Conservation (phyloP, 30 jellyfish, hydroid and myxozoan genomes). For the Clytia hemisphaerica region DNA sequence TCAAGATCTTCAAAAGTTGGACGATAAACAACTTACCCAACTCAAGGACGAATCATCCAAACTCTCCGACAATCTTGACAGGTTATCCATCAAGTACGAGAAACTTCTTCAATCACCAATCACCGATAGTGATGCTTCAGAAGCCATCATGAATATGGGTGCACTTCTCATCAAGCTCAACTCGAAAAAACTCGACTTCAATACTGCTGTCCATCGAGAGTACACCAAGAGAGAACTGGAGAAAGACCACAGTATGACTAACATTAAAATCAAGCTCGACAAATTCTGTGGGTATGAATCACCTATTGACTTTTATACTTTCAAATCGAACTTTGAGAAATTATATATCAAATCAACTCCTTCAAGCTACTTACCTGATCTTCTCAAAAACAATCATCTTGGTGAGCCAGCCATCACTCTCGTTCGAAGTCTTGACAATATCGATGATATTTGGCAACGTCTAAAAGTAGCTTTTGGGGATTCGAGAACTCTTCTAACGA, state of each 20-base stretch:
- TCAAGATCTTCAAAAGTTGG: too few species aligned
- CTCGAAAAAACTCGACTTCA: neutral
- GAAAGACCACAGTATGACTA: neutral
- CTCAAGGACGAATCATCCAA: too few species aligned
- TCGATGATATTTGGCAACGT: slow-evolving; percentile 6
- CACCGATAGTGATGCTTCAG: too few species aligned
- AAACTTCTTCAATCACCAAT: slow-evolving; percentile 1
- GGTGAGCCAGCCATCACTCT: neutral
- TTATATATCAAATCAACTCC: slow-evolving; percentile 1
- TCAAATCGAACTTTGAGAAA: neutral
- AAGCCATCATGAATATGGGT: slow-evolving; percentile 10
- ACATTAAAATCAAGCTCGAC: neutral
- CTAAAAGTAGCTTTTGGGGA: slow-evolving; percentile 7
- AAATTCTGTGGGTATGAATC: neutral
- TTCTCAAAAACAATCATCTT: neutral
- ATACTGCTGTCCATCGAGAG: neutral
- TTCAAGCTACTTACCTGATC: slow-evolving; percentile 1
- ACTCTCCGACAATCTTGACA: neutral
- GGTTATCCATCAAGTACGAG: neutral
- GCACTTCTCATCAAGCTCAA: neutral
- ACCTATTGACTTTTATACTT: slow-evolving; percentile 3
- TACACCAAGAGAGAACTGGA: neutral
- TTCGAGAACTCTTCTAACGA: too few species aligned
- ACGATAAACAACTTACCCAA: slow-evolving; percentile 6
- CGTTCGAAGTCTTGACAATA: neutral